A percentile compares a stretch with the other conserved stretches of the same genome.
These are phyloP conservation scores for Petrocephalus schoutedeni DNA, from an alignment of 2,797 vertebrate genomes.

Conservation along the genomic window DNA sequence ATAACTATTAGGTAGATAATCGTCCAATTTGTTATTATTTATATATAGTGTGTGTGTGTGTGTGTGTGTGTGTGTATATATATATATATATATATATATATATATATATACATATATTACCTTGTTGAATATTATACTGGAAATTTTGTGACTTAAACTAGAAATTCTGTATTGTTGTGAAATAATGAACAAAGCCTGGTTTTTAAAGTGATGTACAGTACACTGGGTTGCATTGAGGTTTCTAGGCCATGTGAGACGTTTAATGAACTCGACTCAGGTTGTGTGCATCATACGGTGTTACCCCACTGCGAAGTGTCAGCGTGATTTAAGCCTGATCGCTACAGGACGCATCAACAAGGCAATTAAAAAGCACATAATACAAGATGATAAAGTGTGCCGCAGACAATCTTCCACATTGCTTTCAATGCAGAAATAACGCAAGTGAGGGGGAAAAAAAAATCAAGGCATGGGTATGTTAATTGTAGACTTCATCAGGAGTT, in stretches of 20 bases:
- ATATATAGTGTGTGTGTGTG: too few species aligned
- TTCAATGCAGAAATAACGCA: neutral
- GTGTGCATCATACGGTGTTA: neutral
- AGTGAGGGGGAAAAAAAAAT: neutral
- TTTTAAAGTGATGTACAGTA: neutral
- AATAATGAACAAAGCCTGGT: neutral
- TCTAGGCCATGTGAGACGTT: neutral
- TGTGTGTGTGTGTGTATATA: too few species aligned
- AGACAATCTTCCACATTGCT: neutral
- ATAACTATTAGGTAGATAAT: neutral
- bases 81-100: too few species aligned
- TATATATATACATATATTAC: too few species aligned
- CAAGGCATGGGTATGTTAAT: neutral
- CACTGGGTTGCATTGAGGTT: neutral
- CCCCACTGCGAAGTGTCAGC: neutral
- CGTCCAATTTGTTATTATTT: neutral
- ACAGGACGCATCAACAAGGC: conserved; percentile 1
- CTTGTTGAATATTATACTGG: neutral
- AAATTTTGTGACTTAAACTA: neutral
- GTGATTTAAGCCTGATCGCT: neutral
- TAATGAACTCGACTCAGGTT: neutral
- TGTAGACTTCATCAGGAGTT: conserved; percentile 1
- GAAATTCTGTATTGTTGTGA: neutral
- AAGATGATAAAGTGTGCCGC: neutral
- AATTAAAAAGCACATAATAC: conserved; percentile 5